Evolutionary conservation across 2,888 invertebrate genomes (phyloP), one percentile per base, ranked within the genome.

Genomic region (Tinea pellionella): DNA sequence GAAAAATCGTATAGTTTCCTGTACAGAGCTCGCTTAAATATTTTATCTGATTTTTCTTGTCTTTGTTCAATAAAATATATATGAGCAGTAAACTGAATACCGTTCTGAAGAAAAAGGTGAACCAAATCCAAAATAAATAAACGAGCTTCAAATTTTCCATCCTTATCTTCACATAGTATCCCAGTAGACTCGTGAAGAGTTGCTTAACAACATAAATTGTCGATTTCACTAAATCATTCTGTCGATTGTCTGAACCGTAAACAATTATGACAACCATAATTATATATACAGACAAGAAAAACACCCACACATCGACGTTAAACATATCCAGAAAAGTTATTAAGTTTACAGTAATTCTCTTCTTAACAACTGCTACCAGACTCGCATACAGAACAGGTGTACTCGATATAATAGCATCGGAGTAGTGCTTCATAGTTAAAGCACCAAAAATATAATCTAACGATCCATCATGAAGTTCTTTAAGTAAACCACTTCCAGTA

Each of bases 51-150:
- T 30, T 4, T 29, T 55, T 41, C n/a, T 53, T 13, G 32, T 53
- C 55, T 37, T 55, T 60, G 6, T 60, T 37, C 12, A 55, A 1
- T 15, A 60, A 24, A 1, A 41, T 18, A 53, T 18, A 55, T 32
- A 60, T 60, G 12, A 60, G 18, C 15, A 60, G 37, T 12, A 53
- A 55, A n/a, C 30, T 41, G 18, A 55, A 60, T 8, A 24, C 18
- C 4, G 51, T 7, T 15, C 60, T 30, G 0, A 60, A 32, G 13
- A 60, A 37, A 60, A 60, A 60, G 6, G 56, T 30, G 4, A 55
- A 55, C 55, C 60, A 60, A 41, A 53, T 37, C 60, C 60, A 60
- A 41, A 37, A 55, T 19, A 60, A n/a, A n/a, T 19, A 53, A n/a
- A 37, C 13, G 6, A 60, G 37, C 53, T 19, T 53, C 11, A 60